A percentile compares a stretch with the other conserved stretches of the same genome.
Conservation (phyloP, 2,113 vertebrate genomes). For the Prunella himalayana region DNA sequence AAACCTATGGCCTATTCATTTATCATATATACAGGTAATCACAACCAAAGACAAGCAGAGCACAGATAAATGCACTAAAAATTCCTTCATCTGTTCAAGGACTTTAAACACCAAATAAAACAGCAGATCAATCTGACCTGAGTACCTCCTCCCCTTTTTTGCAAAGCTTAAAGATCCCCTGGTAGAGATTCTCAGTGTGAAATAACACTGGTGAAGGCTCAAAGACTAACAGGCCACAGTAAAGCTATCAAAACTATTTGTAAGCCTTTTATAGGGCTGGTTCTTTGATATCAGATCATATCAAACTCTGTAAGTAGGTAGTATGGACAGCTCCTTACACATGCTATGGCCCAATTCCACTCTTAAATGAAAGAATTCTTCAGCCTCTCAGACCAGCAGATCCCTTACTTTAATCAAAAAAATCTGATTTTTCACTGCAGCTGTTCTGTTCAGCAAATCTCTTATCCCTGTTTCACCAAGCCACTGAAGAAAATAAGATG, state of each 20-base stretch:
- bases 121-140: neutral
- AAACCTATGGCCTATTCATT: neutral
- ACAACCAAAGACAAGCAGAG: neutral
- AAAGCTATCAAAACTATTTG: neutral
- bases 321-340: neutral
- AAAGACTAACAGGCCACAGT: neutral
- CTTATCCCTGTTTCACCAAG: neutral
- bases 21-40: neutral
- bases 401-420: neutral
- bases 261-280: neutral
- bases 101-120: neutral
- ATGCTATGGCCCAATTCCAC: neutral
- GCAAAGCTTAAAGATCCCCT: neutral
- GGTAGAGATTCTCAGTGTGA: neutral
- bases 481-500: neutral
- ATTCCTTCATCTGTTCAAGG: neutral
- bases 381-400: neutral
- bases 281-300: neutral
- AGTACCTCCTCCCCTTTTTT: neutral
- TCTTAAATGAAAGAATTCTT: neutral
- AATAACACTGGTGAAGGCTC: neutral
- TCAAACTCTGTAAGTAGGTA: neutral
- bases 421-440: neutral
- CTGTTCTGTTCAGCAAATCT: neutral
- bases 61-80: neutral